Evolutionary conservation across 2,113 vertebrate species (phyloP).

Genomic region (Oncorhynchus keta): DNA sequence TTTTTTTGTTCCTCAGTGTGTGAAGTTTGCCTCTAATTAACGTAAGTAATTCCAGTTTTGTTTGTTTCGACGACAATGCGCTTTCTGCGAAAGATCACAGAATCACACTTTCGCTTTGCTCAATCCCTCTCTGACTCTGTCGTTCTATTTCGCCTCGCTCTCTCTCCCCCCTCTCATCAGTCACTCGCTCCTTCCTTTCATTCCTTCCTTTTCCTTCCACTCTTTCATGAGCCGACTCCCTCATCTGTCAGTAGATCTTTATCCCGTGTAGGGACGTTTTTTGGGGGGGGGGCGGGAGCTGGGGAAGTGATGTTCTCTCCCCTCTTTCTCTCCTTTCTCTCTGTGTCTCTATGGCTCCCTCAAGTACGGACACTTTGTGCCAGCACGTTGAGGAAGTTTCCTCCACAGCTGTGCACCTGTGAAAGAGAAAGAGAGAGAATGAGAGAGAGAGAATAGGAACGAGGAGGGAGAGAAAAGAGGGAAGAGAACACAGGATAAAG

Average conservation of each 20-base stretch:
- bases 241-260: slow-evolving; percentile 10
- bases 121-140: neutral
- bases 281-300: too few species aligned
- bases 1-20: neutral
- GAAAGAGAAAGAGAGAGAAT: neutral
- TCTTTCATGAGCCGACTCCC: neutral
- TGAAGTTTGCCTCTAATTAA: slow-evolving; percentile 28
- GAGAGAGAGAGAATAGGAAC: neutral
- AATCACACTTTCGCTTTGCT: neutral
- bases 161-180: neutral
- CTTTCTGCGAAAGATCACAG: slow-evolving; percentile 14
- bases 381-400: too few species aligned
- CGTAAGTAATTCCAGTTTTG: slow-evolving; percentile 26
- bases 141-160: neutral
- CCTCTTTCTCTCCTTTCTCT: neutral
- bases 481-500: neutral
- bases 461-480: neutral
- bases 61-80: slow-evolving; percentile 20
- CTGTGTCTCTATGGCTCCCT: neutral
- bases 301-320: neutral
- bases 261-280: neutral
- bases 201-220: neutral
- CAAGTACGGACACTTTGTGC: too few species aligned
- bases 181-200: neutral
- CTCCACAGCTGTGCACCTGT: too few species aligned